Conservation (phyloP, 2,888 invertebrate species). For the Auanema sp. region DNA sequence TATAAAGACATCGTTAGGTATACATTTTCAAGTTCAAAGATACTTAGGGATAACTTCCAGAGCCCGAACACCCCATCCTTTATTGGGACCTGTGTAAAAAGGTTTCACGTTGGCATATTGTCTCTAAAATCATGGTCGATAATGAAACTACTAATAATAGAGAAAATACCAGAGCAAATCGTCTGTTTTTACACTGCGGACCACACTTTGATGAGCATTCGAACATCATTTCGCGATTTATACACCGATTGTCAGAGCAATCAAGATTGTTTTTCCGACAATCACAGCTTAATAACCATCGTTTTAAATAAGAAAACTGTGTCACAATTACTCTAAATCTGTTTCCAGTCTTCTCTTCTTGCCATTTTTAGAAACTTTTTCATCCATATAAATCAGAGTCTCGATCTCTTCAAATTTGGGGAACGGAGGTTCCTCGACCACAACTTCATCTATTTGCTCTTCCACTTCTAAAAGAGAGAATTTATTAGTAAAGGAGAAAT, state of each 20-base stretch:
- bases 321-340: constrained; percentile 1
- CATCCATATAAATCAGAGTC: constrained; percentile 20
- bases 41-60: constrained; percentile 76
- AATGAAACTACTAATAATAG: neutral
- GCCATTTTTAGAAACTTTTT: constrained; percentile 15
- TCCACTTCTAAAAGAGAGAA: neutral
- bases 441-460: neutral
- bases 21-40: constrained; percentile 58
- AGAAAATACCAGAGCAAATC: constrained; percentile 22
- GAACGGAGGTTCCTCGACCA: neutral
- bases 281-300: constrained; percentile 20
- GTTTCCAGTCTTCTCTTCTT: constrained; percentile 14
- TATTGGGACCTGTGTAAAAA: constrained; percentile 78
- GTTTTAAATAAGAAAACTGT: neutral
- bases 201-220: constrained; percentile 82
- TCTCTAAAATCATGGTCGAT: constrained; percentile 64
- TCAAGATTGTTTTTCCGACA: constrained; percentile 19
- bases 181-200: constrained; percentile 32
- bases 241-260: constrained; percentile 38
- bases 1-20: constrained; percentile 65
- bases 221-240: constrained; percentile 46
- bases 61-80: constrained; percentile 90
- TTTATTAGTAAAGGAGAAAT: too few relatives aligned
- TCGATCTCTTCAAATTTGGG: constrained; percentile 15
- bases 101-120: constrained; percentile 82